Evolutionary conservation across 92 coral and sea anemone species (phyloP).

Genomic region (Heteractis magnifica): DNA sequence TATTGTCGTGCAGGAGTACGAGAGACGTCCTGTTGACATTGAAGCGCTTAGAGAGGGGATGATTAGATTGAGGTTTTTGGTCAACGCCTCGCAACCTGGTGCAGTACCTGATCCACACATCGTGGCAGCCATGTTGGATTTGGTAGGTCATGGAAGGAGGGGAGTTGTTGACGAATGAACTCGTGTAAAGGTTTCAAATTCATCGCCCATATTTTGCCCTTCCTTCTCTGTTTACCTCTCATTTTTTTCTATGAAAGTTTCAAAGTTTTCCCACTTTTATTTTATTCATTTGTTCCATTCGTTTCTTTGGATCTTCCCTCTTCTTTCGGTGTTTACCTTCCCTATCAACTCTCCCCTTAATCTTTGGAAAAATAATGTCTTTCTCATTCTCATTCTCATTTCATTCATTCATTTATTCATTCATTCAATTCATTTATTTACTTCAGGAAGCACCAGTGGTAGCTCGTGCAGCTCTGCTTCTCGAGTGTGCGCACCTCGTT

Average conservation of each 20-base stretch:
- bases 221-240: no score
- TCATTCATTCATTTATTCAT: background rate
- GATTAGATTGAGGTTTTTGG: conserved; percentile 78
- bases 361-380: no score
- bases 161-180: no score
- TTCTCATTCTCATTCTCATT: no score
- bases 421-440: background rate
- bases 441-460: conserved; percentile 91
- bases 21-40: conserved; percentile 84
- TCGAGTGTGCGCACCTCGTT: conserved; percentile 88
- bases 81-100: conserved; percentile 88
- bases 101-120: conserved; percentile 93
- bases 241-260: no score
- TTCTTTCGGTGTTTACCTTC: no score
- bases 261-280: no score
- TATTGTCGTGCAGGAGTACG: conserved; percentile 74
- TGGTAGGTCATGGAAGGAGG: conserved; percentile 55
- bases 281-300: no score
- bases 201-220: no score
- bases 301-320: no score
- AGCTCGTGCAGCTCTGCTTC: conserved; percentile 85
- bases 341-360: no score
- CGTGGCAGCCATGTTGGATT: conserved; percentile 96
- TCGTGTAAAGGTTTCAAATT: no score
- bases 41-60: conserved; percentile 81